Base-by-base conservation (phyloP, 1,140 invertebrate species). In the Halictus rubicundus region DNA sequence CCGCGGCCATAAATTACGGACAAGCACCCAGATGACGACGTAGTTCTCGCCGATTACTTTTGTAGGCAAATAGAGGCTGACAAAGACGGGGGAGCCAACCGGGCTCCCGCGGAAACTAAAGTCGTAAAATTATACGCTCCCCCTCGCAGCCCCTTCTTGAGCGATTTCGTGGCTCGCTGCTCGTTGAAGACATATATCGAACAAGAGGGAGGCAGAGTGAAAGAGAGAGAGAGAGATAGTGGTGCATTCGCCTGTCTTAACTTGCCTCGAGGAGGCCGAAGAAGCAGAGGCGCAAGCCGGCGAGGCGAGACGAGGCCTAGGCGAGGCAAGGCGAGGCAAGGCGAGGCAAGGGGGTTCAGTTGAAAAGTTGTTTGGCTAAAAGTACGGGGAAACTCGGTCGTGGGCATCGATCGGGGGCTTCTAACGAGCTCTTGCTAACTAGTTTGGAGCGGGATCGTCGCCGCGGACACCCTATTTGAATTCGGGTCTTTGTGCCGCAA, bases 101-200 rank as follows among this genome's bases (percentile, higher is more conserved):
- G n/a, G n/a, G 65, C 46, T 12, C 46, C 39, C 46, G 68, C 4
- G 68, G 63, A 63, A 78, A 78, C 75, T 78, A 71, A 21, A 71
- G 75, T 78, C 75, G 75, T 78, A 78, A 78, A 78, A 71, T 78
- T 78, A 71, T 78, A 71, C 68, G 68, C n/a, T 23, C 19, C n/a
- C 65, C 23, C 65, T 10, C n/a, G 32, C 39, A 21, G 27, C 23
- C 49, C 42, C 27, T 19, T 46, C 46, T 27, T 21, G 14, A n/a
- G 23, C 77, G 37, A 74, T 79, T 79, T 79, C 70, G 25, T 19
- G 77, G 70, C 46, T 79, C 37, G 61, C 52, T 66, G 69, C 23
- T 7, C 37, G 14, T 14, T 0, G 42, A 49, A 59, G 60, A 73
- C 70, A 61, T 63, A 70, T 68, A 64, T 64, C 63, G 21, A n/a